Evolutionary conservation across 2,888 invertebrate species (phyloP).

Genomic region (Oxystoma pomonae): DNA sequence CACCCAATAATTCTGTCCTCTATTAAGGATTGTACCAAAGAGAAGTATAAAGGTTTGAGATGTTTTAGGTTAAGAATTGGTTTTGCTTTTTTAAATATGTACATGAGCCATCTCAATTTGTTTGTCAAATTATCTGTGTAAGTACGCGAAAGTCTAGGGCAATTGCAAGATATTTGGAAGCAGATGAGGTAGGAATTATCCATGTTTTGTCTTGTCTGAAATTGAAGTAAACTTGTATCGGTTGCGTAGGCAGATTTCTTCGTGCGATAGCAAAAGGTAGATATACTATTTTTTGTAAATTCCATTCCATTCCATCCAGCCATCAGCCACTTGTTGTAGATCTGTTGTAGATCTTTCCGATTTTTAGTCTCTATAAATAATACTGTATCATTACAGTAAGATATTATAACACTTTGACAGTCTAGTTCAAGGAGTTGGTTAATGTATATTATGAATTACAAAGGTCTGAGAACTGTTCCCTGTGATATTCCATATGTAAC

Average conservation of each 20-base stretch:
- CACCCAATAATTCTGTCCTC: not conserved
- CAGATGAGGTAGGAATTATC: not conserved
- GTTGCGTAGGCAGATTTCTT: not conserved
- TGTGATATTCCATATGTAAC: slow-evolving; percentile 13
- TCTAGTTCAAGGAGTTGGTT: slow-evolving; percentile 2
- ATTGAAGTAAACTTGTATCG: not conserved
- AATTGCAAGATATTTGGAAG: not conserved
- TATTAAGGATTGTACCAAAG: not conserved
- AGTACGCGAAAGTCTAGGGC: not conserved
- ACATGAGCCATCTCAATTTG: slow-evolving; percentile 1
- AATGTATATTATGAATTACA: slow-evolving; percentile 4
- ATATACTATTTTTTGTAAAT: too few relatives aligned
- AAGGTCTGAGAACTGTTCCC: slow-evolving; percentile 11
- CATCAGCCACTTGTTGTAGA: not conserved
- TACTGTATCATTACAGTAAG: not conserved
- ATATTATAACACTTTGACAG: not conserved
- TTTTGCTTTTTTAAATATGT: slow-evolving; percentile 3
- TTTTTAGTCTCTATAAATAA: not conserved
- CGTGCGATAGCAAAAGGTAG: not conserved
- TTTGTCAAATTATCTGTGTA: not conserved
- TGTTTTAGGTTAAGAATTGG: too few relatives aligned
- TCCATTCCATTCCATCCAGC: not conserved
- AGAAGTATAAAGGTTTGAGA: not conserved
- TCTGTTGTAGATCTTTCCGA: not conserved
- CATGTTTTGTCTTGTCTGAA: not conserved